Evolutionary conservation across 2,113 vertebrate genomes (phyloP).

Genomic region (Amblyornis subalaris): DNA sequence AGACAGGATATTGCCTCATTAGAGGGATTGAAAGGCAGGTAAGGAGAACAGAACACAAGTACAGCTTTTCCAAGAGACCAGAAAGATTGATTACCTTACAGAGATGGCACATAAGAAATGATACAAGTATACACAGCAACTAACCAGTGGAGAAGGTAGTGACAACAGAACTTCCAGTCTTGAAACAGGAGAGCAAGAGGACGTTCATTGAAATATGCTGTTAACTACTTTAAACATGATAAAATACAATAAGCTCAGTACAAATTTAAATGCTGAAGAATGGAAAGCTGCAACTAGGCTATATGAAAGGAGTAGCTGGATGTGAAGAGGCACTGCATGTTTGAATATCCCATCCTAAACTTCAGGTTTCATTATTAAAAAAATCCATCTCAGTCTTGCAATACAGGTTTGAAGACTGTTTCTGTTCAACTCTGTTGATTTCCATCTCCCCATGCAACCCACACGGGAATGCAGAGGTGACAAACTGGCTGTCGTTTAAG

Average conservation of each 20-base stretch:
- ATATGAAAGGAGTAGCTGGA: neutral
- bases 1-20: neutral
- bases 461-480: rapidly evolving
- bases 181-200: neutral
- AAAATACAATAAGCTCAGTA: neutral
- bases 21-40: neutral
- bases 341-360: neutral
- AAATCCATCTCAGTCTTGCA: neutral
- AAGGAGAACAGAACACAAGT: neutral
- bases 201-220: neutral
- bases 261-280: neutral
- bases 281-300: neutral
- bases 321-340: neutral
- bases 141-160: neutral
- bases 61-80: neutral
- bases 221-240: neutral
- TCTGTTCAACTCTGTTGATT: neutral
- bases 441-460: neutral
- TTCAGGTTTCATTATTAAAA: too few species aligned
- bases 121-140: neutral
- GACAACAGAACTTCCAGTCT: neutral
- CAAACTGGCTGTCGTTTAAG: neutral
- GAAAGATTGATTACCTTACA: neutral
- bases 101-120: neutral
- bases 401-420: neutral